Evolutionary conservation across 2,888 invertebrate species (phyloP), one percentile per base, ranked within the genome.

Genomic region (Apamea epomidion): DNA sequence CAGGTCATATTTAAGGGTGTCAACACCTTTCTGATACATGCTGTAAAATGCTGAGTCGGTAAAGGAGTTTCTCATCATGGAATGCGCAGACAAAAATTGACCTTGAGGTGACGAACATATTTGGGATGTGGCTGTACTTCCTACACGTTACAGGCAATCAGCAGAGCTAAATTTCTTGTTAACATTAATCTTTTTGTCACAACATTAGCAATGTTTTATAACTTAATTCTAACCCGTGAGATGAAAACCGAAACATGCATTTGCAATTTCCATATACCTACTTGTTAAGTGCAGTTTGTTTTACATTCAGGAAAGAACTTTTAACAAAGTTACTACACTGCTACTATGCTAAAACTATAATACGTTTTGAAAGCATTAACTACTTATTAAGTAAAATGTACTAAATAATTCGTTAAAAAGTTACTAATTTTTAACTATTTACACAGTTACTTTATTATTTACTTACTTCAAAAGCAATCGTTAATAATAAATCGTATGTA

Each of bases 361-460:
- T 32, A 21, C 1, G 4, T 29, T 58, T 58, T 1, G 6, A 12
- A 64, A 75, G 10, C 54, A 10, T 54, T 14, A 18, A 2, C 25
- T 6, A 18, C 25, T 64, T 42, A 54, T 5, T 32, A 32, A 42
- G 14, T 62, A 42, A 48, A 32, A 62, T n/a, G 6, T 3, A 29
- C 68, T 32, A 8, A 54, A 64, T 79, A 42, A 54, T 70, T 64
- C 2, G 29, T 71, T 65, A n/a, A n/a, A n/a, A n/a, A n/a, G n/a
- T n/a, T n/a, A n/a, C n/a, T n/a, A n/a, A n/a, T n/a, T n/a, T n/a
- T n/a, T n/a, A n/a, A n/a, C n/a, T n/a, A n/a, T n/a, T n/a, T 29
- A 29, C 81, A 29, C 8, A 65, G 65, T 71, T 29, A 80, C 21
- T 80, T 64, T 70, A 32, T 37, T 58, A 65, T 25, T 25, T 64